phyloP scores from a whole-genome alignment of 2,797 vertebrate species.

The Octomys mimax region DNA sequence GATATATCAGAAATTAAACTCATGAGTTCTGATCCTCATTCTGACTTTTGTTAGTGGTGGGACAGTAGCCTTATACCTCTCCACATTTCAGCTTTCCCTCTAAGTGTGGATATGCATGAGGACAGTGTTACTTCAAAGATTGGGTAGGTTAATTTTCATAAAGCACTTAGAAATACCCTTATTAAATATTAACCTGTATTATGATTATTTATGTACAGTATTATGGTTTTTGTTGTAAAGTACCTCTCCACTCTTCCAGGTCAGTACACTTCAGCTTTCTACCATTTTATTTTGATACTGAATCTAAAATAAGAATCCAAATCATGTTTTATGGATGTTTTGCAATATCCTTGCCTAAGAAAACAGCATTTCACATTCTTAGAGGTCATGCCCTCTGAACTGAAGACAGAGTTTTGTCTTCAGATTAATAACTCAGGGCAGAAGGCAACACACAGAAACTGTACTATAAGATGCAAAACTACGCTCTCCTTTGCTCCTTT shows the following conservation, averaged over 20 bases:
- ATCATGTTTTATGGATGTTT: constrained; percentile 63
- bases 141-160: constrained; percentile 10
- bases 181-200: constrained; percentile 37
- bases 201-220: constrained; percentile 29
- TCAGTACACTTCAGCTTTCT: constrained; percentile 24
- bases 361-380: constrained; percentile 60
- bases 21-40: background rate
- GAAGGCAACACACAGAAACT: constrained; percentile 51
- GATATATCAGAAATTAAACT: background rate
- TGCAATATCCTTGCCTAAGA: constrained; percentile 51
- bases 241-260: background rate
- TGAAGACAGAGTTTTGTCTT: constrained; percentile 57
- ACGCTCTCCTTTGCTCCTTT: background rate
- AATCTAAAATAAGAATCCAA: constrained; percentile 68
- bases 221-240: constrained; percentile 33
- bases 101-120: background rate
- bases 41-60: constrained; percentile 5
- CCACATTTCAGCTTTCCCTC: background rate
- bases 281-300: constrained; percentile 49
- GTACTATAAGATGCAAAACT: constrained; percentile 6
- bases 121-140: background rate
- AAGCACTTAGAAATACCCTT: background rate
- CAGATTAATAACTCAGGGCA: constrained; percentile 62
- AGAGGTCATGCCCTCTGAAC: constrained; percentile 59
- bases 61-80: background rate